A percentile compares a stretch with the other conserved stretches of the same genome.
These are phyloP conservation scores for Neolamprologus caudopunctatus DNA, from an alignment of 2,113 vertebrate species.

Conservation along the genomic window DNA sequence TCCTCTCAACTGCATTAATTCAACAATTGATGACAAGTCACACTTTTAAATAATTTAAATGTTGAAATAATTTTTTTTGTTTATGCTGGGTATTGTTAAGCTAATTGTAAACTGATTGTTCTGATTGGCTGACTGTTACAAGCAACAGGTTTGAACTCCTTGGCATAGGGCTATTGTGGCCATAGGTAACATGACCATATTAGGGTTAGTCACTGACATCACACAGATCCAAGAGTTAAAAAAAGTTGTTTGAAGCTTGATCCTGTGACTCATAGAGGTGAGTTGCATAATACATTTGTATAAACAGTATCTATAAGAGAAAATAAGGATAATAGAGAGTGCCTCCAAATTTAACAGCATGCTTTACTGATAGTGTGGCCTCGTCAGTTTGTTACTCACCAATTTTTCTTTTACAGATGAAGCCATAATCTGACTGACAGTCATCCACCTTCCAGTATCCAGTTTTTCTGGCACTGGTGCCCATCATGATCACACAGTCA, in stretches of 20 bases:
- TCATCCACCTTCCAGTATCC: constrained; percentile 83
- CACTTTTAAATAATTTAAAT: not conserved
- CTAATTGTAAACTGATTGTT: not conserved
- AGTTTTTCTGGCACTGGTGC: constrained; percentile 37
- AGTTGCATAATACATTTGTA: not conserved
- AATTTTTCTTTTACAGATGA: constrained; percentile 79
- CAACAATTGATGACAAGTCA: not conserved
- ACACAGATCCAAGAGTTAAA: not conserved
- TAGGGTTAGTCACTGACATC: not conserved
- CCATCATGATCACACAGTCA: constrained; percentile 83
- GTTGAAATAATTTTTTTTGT: not conserved
- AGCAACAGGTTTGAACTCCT: not conserved
- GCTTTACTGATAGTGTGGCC: not conserved
- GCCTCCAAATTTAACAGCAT: not conserved
- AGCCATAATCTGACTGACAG: constrained; percentile 72
- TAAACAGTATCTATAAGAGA: not conserved
- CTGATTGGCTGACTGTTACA: not conserved
- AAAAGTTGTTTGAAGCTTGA: not conserved
- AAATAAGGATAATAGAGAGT: not conserved
- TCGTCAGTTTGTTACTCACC: constrained; percentile 61
- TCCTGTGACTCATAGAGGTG: not conserved
- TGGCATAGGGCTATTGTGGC: not conserved
- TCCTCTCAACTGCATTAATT: not conserved
- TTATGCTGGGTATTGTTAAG: not conserved
- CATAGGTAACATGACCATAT: not conserved